Conservation (phyloP, 2,797 vertebrate species). For the Peromyscus melanophrys region DNA sequence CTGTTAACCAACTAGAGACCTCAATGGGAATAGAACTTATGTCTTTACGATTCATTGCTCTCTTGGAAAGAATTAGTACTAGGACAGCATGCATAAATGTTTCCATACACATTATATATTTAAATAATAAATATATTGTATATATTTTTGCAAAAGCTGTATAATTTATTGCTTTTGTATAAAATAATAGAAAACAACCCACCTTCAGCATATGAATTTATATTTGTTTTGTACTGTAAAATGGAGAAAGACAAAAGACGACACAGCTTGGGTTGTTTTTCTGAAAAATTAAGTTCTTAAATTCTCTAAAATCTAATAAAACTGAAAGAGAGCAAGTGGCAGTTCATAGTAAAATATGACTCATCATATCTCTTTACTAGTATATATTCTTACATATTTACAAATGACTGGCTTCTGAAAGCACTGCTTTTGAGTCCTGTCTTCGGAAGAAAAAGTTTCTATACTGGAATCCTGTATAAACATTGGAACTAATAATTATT, state of each 20-base stretch:
- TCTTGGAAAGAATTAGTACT: conserved; percentile 36
- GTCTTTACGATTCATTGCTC: conserved; percentile 26
- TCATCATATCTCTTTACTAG: not conserved
- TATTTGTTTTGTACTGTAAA: conserved; percentile 49
- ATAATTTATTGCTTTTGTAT: not conserved
- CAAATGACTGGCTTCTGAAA: not conserved
- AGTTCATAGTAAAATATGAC: not conserved
- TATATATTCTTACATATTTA: not conserved
- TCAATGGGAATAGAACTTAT: not conserved
- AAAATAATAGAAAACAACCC: not conserved
- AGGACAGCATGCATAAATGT: not conserved
- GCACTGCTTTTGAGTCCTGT: not conserved
- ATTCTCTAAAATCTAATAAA: not conserved
- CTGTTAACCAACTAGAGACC: not conserved
- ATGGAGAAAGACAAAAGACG: conserved; percentile 45
- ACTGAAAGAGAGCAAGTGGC: not conserved
- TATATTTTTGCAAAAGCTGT: not conserved
- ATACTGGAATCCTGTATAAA: not conserved
- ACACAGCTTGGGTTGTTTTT: not conserved
- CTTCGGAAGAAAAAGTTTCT: conserved; percentile 1
- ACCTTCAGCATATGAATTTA: not conserved
- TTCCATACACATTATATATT: no score
- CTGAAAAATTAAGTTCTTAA: conserved; percentile 48
- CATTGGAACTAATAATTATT: not conserved
- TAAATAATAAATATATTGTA: not conserved